Percentiles rank a stretch among this genome's conserved stretches.
Evolutionary conservation across 2,888 invertebrate genomes (phyloP).

Genomic region (Chaetoderma sp.): DNA sequence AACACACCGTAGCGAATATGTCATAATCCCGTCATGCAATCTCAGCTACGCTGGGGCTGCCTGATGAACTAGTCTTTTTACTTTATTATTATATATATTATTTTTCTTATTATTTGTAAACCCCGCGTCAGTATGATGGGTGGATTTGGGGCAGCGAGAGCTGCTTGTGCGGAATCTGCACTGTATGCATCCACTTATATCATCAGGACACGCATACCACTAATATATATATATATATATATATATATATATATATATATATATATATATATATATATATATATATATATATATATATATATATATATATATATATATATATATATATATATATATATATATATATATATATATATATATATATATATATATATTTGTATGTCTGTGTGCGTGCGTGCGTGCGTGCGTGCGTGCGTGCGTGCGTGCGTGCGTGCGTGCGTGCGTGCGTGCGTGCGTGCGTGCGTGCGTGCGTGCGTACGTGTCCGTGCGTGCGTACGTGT

Average conservation of each 20-base stretch:
- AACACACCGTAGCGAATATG: no score
- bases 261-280: conserved; percentile 6
- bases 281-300: conserved; percentile 6
- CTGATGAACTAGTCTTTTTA: no score
- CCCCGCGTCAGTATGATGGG: no score
- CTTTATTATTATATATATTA: no score
- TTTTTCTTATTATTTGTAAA: no score
- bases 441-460: neutral
- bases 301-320: neutral
- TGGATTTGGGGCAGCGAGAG: no score
- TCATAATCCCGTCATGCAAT: no score
- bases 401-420: neutral
- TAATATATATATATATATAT: neutral
- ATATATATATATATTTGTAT: neutral
- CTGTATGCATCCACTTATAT: no score
- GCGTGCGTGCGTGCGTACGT: neutral
- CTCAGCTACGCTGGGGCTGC: no score
- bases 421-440: neutral
- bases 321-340: neutral
- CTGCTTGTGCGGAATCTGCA: no score
- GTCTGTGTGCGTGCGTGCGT: neutral
- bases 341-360: neutral
- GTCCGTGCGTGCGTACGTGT: neutral
- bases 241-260: neutral
- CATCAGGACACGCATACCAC: neutral